A percentile compares a stretch with the other conserved stretches of the same genome.
These are phyloP conservation scores for Aythya baeri DNA, from an alignment of 2,113 vertebrate species.

Conservation along the genomic window DNA sequence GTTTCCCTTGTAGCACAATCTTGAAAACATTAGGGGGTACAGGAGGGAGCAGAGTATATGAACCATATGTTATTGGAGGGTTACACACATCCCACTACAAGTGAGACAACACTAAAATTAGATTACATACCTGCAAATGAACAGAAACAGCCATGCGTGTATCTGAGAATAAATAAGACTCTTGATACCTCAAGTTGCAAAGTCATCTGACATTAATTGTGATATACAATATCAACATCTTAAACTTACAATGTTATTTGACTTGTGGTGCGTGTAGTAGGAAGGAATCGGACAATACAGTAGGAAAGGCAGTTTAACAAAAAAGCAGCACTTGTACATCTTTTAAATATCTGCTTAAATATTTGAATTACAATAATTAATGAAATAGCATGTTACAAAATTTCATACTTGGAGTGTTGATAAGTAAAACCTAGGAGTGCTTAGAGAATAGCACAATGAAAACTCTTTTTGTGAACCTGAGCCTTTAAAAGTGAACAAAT, in stretches of 20 bases:
- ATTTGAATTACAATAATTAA: background rate
- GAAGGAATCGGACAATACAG: background rate
- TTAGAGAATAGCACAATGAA: constrained; percentile 19
- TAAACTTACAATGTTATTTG: constrained; percentile 2
- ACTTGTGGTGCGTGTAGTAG: background rate
- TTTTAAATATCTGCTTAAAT: background rate
- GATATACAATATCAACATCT: constrained; percentile 10
- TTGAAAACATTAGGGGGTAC: constrained; percentile 75
- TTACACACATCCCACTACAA: background rate
- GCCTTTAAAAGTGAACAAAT: background rate
- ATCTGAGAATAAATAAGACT: background rate
- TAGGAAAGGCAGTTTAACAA: constrained; percentile 14
- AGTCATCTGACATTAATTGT: background rate
- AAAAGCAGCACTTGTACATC: background rate
- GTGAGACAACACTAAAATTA: constrained; percentile 20
- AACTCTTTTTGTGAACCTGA: constrained; percentile 3
- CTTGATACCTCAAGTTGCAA: constrained; percentile 32
- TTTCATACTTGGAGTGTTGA: background rate
- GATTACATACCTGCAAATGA: constrained; percentile 19
- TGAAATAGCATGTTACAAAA: constrained; percentile 46
- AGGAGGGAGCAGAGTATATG: constrained; percentile 55
- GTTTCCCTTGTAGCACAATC: constrained; percentile 67
- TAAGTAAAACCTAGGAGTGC: constrained; percentile 27
- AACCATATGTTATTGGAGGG: constrained; percentile 59
- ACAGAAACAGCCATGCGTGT: background rate